phyloP scores from a whole-genome alignment of 2,113 vertebrate genomes.

The Nannospalax galili region DNA sequence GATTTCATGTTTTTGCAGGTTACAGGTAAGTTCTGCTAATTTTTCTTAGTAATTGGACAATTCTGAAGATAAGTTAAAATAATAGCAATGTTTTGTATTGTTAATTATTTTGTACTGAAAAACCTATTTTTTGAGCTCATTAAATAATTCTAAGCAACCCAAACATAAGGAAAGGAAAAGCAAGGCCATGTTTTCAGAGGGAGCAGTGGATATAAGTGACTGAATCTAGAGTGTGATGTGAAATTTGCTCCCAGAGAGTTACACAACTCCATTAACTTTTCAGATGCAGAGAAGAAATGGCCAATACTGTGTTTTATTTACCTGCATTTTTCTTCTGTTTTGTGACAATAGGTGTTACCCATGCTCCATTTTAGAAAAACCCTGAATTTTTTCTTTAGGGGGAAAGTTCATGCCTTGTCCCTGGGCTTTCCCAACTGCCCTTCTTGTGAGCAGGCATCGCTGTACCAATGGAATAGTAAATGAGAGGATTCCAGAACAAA shows the following conservation, averaged over 20 bases:
- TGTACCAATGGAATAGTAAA: not conserved
- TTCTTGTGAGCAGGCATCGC: no score
- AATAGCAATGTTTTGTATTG: not conserved
- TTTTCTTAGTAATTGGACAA: slow-evolving; percentile 29
- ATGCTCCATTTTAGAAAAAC: not conserved
- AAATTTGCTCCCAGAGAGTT: not conserved
- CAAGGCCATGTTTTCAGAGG: not conserved
- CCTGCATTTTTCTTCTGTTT: not conserved
- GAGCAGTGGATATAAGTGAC: not conserved
- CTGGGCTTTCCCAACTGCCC: not conserved
- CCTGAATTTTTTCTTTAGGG: not conserved
- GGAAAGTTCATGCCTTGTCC: not conserved
- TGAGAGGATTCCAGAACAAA: slow-evolving; percentile 44
- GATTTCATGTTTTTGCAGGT: slow-evolving; percentile 32
- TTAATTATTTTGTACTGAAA: slow-evolving; percentile 44
- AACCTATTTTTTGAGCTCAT: slow-evolving; percentile 30
- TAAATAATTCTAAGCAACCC: not conserved
- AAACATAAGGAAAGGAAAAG: slow-evolving; percentile 6
- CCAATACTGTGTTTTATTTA: not conserved
- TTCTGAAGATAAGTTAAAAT: not conserved
- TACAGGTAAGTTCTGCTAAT: not conserved
- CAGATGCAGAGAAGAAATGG: not conserved
- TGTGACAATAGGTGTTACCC: not conserved
- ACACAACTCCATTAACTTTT: not conserved
- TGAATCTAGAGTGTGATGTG: not conserved